Percentiles rank a stretch among this genome's conserved stretches.
These are phyloP conservation scores for Astyanax mexicanus DNA, from an alignment of 2,797 vertebrate species.

Conservation along the genomic window DNA sequence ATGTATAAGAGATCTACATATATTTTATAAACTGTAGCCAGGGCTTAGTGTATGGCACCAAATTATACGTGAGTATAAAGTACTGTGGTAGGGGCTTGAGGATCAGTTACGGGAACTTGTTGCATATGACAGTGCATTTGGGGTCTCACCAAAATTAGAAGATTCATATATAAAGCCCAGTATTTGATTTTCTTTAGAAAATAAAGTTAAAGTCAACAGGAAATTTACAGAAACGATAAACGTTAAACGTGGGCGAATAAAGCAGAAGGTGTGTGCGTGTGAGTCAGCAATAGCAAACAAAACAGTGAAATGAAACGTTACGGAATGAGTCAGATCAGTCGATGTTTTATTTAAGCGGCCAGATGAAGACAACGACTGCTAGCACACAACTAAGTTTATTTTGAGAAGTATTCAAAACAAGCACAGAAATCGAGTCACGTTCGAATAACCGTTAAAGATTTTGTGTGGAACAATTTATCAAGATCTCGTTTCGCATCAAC, in stretches of 20 bases:
- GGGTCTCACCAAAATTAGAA: constrained; percentile 7
- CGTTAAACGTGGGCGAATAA: constrained; percentile 37
- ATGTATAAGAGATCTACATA: constrained; percentile 16
- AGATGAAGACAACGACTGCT: constrained; percentile 60
- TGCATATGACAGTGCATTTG: constrained; percentile 4
- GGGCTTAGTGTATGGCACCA: constrained; percentile 16
- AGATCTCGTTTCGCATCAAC: constrained; percentile 53
- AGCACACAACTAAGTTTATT: constrained; percentile 52
- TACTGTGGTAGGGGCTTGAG: too few species aligned
- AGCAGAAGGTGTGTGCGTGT: constrained; percentile 11
- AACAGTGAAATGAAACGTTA: constrained; percentile 47
- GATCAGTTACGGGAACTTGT: constrained; percentile 11
- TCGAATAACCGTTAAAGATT: constrained; percentile 38
- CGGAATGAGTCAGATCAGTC: constrained; percentile 52
- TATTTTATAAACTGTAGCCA: constrained; percentile 5
- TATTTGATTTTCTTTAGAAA: constrained; percentile 9
- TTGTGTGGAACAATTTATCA: constrained; percentile 34
- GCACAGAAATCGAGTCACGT: constrained; percentile 51
- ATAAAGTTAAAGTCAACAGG: constrained; percentile 4
- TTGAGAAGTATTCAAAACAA: constrained; percentile 56
- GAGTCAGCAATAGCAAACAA: constrained; percentile 20
- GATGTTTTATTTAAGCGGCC: constrained; percentile 64
- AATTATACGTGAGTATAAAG: constrained; percentile 5
- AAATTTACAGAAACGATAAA: constrained; percentile 29
- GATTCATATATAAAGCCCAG: constrained; percentile 2